phyloP scores from a whole-genome alignment of 2,113 vertebrate species.

The Caranx ignobilis region DNA sequence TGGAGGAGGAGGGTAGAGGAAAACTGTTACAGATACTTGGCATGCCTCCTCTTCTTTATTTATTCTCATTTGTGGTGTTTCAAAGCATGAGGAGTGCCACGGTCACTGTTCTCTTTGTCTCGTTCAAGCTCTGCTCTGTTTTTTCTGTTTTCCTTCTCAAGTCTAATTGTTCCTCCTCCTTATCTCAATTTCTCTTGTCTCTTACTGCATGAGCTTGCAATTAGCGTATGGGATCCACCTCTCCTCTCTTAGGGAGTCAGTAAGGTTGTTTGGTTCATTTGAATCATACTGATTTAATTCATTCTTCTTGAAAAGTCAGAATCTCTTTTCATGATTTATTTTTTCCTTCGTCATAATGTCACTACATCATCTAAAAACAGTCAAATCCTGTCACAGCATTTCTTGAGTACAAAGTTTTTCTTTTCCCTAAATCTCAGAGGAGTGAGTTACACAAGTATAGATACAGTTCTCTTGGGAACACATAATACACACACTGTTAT shows the following conservation, averaged over 20 bases:
- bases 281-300: not conserved
- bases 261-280: not conserved
- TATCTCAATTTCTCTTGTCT: not conserved
- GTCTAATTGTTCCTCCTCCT: not conserved
- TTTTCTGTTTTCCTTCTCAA: not conserved
- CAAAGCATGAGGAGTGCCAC: slow-evolving; percentile 26
- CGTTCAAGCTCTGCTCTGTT: not conserved
- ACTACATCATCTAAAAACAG: not conserved
- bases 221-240: slow-evolving; percentile 32
- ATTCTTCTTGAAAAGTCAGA: not conserved
- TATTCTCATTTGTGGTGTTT: not conserved
- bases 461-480: slow-evolving; percentile 10
- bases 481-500: slow-evolving; percentile 15
- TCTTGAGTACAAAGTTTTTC: not conserved
- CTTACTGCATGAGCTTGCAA: slow-evolving; percentile 52
- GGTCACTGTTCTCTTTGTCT: not conserved
- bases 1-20: slow-evolving; percentile 80
- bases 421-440: not conserved
- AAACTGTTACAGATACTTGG: slow-evolving; percentile 65
- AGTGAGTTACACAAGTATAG: slow-evolving; percentile 1
- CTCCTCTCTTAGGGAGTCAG: slow-evolving; percentile 32
- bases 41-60: slow-evolving; percentile 64
- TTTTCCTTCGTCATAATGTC: not conserved
- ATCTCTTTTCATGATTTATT: not conserved
- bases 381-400: not conserved